These are phyloP conservation scores for Oscheius sp. DNA, from an alignment of 2,888 invertebrate genomes.

Conservation along the genomic window DNA sequence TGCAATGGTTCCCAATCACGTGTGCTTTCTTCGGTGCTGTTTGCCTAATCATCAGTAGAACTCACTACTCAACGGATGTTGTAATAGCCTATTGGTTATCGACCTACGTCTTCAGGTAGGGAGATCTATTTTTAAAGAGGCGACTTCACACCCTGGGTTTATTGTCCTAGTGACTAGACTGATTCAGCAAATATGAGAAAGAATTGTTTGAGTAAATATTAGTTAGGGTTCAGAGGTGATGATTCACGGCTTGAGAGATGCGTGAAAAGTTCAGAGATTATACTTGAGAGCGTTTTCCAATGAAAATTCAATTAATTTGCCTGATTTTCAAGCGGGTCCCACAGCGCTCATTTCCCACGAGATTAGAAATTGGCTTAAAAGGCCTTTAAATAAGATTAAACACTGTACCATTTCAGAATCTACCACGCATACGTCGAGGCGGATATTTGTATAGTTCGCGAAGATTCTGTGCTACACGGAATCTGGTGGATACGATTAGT, in stretches of 20 bases:
- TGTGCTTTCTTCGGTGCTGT: conserved; percentile 52
- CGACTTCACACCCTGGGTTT: background rate
- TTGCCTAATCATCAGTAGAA: conserved; percentile 61
- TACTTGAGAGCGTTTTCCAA: no score
- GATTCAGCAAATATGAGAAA: background rate
- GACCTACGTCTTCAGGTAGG: conserved; percentile 60
- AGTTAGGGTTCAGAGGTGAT: background rate
- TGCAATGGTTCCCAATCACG: conserved; percentile 47
- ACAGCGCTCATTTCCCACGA: background rate
- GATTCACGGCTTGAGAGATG: background rate
- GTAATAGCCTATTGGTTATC: conserved; percentile 65
- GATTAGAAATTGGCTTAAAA: background rate
- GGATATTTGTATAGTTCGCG: conserved; percentile 56
- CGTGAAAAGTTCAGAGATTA: background rate
- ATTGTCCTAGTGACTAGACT: background rate
- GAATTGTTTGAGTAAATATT: no score
- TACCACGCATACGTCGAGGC: conserved; percentile 63
- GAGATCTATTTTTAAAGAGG: background rate
- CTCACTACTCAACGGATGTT: conserved; percentile 67
- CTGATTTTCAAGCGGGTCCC: background rate
- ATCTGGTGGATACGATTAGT: conserved; percentile 54
- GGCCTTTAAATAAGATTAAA: no score
- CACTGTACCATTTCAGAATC: conserved; percentile 40
- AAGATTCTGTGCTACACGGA: conserved; percentile 48
- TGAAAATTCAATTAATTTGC: no score